Percentiles rank a stretch among this genome's conserved stretches.
phyloP scores from a whole-genome alignment of 2,797 vertebrate genomes.

The Ptychobarbus kaznakovi region DNA sequence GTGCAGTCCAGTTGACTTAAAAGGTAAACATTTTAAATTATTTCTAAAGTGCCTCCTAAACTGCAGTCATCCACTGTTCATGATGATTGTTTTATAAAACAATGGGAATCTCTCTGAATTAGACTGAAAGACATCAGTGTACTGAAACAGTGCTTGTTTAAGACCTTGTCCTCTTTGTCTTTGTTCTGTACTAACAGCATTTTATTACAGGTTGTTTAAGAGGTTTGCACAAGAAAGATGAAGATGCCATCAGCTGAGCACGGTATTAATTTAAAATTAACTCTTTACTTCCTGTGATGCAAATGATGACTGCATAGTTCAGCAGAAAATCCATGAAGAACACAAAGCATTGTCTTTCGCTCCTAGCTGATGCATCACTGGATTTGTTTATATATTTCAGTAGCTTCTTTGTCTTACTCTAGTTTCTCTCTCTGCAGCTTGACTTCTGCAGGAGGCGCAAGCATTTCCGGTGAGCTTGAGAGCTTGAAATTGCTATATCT shows the following conservation, averaged over 20 bases:
- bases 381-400: neutral
- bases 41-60: no score
- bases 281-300: neutral
- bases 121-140: conserved; percentile 80
- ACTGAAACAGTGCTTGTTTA: conserved; percentile 82
- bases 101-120: conserved; percentile 99
- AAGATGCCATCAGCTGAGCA: neutral
- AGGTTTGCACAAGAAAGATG: no score
- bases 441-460: neutral
- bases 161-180: accelerated
- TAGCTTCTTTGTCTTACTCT: neutral
- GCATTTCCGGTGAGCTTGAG: neutral
- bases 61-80: conserved; percentile 68
- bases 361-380: conserved; percentile 73
- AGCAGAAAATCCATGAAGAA: conserved; percentile 71
- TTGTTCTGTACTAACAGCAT: neutral
- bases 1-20: no score
- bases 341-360: conserved; percentile 73
- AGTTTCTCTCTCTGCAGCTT: neutral
- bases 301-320: conserved; percentile 81
- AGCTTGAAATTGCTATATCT: accelerated
- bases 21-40: conserved; percentile 12
- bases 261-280: neutral
- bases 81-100: conserved; percentile 85
- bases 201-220: neutral